Evolutionary conservation across 2,888 invertebrate species (phyloP).

Genomic region (Plagodis pulveraria): DNA sequence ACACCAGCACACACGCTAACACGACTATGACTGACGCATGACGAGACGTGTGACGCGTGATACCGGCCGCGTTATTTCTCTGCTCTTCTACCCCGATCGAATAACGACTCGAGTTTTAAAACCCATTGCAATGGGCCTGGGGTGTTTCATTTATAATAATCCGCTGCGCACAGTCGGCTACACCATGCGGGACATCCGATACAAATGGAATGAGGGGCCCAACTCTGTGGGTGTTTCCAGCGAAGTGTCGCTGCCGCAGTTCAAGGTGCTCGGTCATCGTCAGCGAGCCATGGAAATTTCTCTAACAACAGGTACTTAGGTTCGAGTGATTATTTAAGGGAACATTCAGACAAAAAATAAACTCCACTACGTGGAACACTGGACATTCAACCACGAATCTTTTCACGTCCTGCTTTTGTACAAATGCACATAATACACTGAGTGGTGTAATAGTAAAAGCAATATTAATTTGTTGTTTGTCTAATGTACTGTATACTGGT

Average conservation of each 20-base stretch:
- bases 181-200: conserved; percentile 98
- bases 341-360: conserved; percentile 41
- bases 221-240: conserved; percentile 98
- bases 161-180: conserved; percentile 94
- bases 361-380: conserved; percentile 75
- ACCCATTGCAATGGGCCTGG: conserved; percentile 84
- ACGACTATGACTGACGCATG: conserved; percentile 75
- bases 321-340: conserved; percentile 50
- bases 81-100: conserved; percentile 74
- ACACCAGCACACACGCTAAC: conserved; percentile 80
- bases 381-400: conserved; percentile 79
- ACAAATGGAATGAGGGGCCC: conserved; percentile 98
- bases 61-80: conserved; percentile 70
- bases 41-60: conserved; percentile 74
- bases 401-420: conserved; percentile 84
- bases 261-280: conserved; percentile 98
- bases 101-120: conserved; percentile 77
- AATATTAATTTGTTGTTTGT: conserved; percentile 48
- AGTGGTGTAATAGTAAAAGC: conserved; percentile 62
- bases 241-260: conserved; percentile 98
- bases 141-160: conserved; percentile 80
- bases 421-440: conserved; percentile 78
- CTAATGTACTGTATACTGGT: conserved; percentile 36
- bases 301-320: conserved; percentile 95
- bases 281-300: conserved; percentile 98